Conservation (phyloP, 2,888 invertebrate species). For the Drosophila putrida region DNA sequence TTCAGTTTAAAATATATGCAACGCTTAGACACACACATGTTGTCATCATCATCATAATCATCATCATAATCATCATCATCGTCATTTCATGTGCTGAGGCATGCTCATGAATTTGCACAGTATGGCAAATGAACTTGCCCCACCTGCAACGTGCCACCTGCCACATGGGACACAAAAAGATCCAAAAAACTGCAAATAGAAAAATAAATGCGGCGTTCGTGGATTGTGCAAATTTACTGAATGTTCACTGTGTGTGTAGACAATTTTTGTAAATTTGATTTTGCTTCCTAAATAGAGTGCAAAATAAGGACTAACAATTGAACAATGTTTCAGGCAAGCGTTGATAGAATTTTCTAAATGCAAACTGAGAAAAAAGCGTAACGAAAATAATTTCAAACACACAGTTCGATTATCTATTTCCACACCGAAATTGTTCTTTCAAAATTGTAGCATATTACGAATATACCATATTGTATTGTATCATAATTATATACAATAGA, state of each 20-base stretch:
- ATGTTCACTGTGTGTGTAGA: slow-evolving; percentile 25
- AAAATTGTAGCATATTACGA: slow-evolving; percentile 38
- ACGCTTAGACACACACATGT: slow-evolving; percentile 64
- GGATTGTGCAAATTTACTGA: slow-evolving; percentile 29
- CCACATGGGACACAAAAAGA: slow-evolving; percentile 5
- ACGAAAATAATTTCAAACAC: slow-evolving; percentile 12
- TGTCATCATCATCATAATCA: slow-evolving; percentile 53
- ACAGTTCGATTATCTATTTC: slow-evolving; percentile 28
- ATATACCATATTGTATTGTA: neutral
- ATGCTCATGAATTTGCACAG: slow-evolving; percentile 71
- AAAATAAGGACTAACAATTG: neutral
- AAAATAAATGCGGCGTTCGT: slow-evolving; percentile 5
- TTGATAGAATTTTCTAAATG: neutral
- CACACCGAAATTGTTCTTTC: slow-evolving; percentile 33
- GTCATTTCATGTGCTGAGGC: slow-evolving; percentile 28
- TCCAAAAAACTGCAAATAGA: slow-evolving; percentile 3
- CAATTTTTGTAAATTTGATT: slow-evolving; percentile 36
- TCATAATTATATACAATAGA: neutral
- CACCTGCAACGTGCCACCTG: slow-evolving; percentile 38
- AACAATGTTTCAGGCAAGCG: slow-evolving; percentile 4
- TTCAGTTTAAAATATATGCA: slow-evolving; percentile 48
- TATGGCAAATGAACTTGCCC: slow-evolving; percentile 60
- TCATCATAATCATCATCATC: slow-evolving; percentile 28
- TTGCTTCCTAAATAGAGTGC: neutral
- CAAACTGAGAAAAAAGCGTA: neutral